These are phyloP conservation scores for Chelmon rostratus DNA, from an alignment of 2,797 vertebrate species.

Conservation along the genomic window DNA sequence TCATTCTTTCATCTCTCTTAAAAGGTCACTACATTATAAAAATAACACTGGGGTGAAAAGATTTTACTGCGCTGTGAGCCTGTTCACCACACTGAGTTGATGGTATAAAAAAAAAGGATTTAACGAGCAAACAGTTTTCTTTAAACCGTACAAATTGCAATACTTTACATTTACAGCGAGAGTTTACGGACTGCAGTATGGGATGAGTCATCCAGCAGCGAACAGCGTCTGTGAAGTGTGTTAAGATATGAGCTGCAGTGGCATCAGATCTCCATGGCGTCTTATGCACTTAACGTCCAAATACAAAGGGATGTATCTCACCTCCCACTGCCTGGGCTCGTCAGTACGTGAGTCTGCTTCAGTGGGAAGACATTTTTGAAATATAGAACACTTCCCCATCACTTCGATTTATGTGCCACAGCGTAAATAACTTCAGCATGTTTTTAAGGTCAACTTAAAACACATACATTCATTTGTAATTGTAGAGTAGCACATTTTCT, in stretches of 20 bases:
- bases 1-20: slow-evolving; percentile 63
- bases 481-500: neutral
- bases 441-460: slow-evolving; percentile 7
- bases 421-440: neutral
- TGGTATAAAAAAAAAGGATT: neutral
- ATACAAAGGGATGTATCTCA: slow-evolving; percentile 24
- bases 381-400: neutral
- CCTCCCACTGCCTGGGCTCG: slow-evolving; percentile 20
- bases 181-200: neutral
- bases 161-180: slow-evolving; percentile 2
- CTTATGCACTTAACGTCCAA: slow-evolving; percentile 3
- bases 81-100: slow-evolving; percentile 22
- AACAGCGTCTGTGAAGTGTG: slow-evolving; percentile 20
- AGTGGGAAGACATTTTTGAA: neutral
- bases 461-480: neutral
- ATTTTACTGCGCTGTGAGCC: slow-evolving; percentile 17
- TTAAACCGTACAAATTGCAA: slow-evolving; percentile 4
- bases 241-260: slow-evolving; percentile 31
- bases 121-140: slow-evolving; percentile 4
- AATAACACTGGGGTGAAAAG: slow-evolving; percentile 45
- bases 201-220: slow-evolving; percentile 30
- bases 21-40: slow-evolving; percentile 70
- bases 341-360: neutral
- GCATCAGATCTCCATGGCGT: slow-evolving; percentile 22
- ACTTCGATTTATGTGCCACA: neutral